phyloP scores from a whole-genome alignment of 2,888 invertebrate genomes.

The Lumbricus terrestris region DNA sequence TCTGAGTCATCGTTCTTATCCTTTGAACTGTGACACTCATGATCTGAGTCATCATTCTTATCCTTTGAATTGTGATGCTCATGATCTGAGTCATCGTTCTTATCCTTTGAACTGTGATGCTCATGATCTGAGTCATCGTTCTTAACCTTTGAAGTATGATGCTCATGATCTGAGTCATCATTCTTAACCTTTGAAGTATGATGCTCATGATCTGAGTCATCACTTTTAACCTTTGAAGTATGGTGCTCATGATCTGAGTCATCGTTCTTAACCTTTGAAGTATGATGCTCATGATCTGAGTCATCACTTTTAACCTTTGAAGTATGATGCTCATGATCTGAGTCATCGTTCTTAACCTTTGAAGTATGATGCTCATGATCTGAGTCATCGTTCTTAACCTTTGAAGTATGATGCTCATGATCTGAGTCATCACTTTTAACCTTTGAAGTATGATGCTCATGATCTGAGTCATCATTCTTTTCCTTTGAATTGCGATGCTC shows the following conservation, averaged over 20 bases:
- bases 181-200: background rate
- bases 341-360: background rate
- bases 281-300: background rate
- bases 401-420: background rate
- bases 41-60: background rate
- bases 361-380: background rate
- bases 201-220: background rate
- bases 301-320: background rate
- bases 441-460: background rate
- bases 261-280: background rate
- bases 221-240: background rate
- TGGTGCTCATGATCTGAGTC: background rate
- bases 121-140: background rate
- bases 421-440: background rate
- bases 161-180: background rate
- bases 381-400: background rate
- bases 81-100: background rate
- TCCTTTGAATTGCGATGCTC: constrained; percentile 3
- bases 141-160: background rate
- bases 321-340: background rate
- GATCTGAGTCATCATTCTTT: background rate
- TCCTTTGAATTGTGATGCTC: background rate
- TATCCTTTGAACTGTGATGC: background rate
- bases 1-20: background rate
- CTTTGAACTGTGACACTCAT: background rate